Evolutionary conservation across 2,888 invertebrate genomes (phyloP).

Genomic region (Cantharis rustica): DNA sequence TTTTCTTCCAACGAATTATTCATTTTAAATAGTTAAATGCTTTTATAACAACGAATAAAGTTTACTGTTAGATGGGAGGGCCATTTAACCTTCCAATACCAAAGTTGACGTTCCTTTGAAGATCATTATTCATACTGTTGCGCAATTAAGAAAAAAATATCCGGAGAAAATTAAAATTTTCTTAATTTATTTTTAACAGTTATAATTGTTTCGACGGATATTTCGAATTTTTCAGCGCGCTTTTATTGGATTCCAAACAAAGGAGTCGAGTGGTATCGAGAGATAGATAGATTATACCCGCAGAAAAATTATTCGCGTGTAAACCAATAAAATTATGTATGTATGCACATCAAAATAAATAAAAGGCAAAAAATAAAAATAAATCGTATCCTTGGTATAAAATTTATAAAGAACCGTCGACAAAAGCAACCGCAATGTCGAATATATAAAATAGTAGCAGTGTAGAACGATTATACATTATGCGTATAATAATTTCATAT

Average conservation of each 20-base stretch:
- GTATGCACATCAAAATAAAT: conserved; percentile 48
- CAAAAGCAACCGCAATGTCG: conserved; percentile 53
- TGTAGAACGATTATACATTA: conserved; percentile 51
- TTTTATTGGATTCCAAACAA: not conserved
- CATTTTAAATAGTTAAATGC: conserved; percentile 10
- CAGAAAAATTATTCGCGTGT: conserved; percentile 2
- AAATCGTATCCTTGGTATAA: conserved; percentile 47
- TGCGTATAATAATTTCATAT: conserved; percentile 52
- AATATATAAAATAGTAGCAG: conserved; percentile 50
- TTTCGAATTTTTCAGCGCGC: not conserved
- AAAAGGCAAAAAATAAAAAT: conserved; percentile 50
- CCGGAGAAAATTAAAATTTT: conserved; percentile 7
- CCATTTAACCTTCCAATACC: conserved; percentile 31
- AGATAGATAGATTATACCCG: too few species aligned
- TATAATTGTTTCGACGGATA: conserved; percentile 10
- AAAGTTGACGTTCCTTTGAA: conserved; percentile 30
- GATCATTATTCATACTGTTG: conserved; percentile 26
- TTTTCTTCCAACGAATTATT: conserved; percentile 5
- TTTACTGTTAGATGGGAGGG: conserved; percentile 36
- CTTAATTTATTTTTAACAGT: conserved; percentile 23
- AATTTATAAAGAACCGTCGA: conserved; percentile 49
- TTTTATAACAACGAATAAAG: conserved; percentile 7
- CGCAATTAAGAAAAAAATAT: conserved; percentile 17
- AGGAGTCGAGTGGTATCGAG: not conserved
- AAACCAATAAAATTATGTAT: conserved; percentile 42